Evolutionary conservation across 2,113 vertebrate species (phyloP), one percentile per base, ranked within the genome.

Genomic region (Puma concolor): DNA sequence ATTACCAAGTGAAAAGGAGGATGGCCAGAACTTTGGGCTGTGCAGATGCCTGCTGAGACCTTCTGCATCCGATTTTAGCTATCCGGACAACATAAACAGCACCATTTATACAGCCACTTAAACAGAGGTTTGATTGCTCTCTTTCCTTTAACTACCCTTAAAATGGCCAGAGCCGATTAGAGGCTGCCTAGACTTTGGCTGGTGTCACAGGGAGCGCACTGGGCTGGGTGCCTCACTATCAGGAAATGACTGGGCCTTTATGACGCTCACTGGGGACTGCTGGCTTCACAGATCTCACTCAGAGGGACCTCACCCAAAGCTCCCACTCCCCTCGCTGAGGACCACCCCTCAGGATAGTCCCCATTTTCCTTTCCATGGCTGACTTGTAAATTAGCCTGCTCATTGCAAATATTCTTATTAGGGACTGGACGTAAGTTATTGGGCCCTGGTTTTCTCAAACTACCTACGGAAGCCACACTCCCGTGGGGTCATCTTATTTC

Each of bases 31-130:
- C 98, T 77, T 52, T 79, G 92, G 36, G 44, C 84, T 97, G 74
- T 0, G 0, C 77, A 71, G 88, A 67, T 14, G 38, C 60, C 36
- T 97, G 92, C 95, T 98, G 93, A 95, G 77, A 94, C 50, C 69
- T 95, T 50, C 88, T 97, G 15, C 84, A 98, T 96, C 90, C 48
- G 57, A 23, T 88, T 97, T 83, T 66, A 96, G 17, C 3, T 94
- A 74, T 97, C 95, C 96, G 92, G 71, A 97, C 71, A 95, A 97
- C 74, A 97, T 94, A 96, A 96, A 93, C 19, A 95, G 66, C 81
- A 79, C 84, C 48, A 93, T 94, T 95, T 71, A 97, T 86, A 79
- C 88, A 98, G 92, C 90, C 97, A 79, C 97, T 98, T 96, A 87
- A 67, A 91, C 72, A 91, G 95, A 98, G 16, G 83, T 64, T 80